These are phyloP conservation scores for Dryoscopus gambensis DNA, from an alignment of 2,113 vertebrate species.

Conservation along the genomic window DNA sequence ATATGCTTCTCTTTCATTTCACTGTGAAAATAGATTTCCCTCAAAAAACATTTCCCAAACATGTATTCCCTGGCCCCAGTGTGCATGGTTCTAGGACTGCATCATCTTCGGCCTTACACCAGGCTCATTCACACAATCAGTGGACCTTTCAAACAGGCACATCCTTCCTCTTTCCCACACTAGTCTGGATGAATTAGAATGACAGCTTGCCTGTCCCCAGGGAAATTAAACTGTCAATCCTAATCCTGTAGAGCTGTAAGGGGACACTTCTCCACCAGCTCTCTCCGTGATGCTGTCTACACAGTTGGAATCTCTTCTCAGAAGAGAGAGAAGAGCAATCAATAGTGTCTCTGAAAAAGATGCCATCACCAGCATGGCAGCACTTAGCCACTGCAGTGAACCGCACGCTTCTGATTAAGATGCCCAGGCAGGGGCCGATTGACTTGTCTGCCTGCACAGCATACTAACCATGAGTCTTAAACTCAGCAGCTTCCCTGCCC, in stretches of 20 bases:
- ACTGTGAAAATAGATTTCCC: not conserved
- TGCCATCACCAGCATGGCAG: slow-evolving; percentile 51
- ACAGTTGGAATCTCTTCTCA: slow-evolving; percentile 56
- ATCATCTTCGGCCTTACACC: not conserved
- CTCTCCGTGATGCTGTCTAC: slow-evolving; percentile 46
- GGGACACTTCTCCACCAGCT: slow-evolving; percentile 56
- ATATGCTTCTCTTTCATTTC: not conserved
- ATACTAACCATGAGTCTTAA: slow-evolving; percentile 21
- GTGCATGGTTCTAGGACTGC: not conserved
- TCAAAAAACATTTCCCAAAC: not conserved
- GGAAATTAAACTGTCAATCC: slow-evolving; percentile 63
- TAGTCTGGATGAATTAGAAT: not conserved
- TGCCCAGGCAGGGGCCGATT: not conserved
- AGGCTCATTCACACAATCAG: slow-evolving; percentile 29
- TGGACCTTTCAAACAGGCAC: slow-evolving; percentile 2
- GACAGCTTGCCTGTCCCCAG: not conserved
- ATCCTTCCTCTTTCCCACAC: slow-evolving; percentile 6
- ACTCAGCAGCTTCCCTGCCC: not conserved
- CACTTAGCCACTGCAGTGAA: slow-evolving; percentile 51
- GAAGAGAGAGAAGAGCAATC: slow-evolving; percentile 65
- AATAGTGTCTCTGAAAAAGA: slow-evolving; percentile 68
- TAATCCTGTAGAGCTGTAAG: slow-evolving; percentile 45
- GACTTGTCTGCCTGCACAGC: slow-evolving; percentile 40
- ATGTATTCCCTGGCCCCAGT: not conserved
- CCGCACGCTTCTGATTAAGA: slow-evolving; percentile 66